phyloP scores from a whole-genome alignment of 2,888 invertebrate species.

The Stegophylla sp. region DNA sequence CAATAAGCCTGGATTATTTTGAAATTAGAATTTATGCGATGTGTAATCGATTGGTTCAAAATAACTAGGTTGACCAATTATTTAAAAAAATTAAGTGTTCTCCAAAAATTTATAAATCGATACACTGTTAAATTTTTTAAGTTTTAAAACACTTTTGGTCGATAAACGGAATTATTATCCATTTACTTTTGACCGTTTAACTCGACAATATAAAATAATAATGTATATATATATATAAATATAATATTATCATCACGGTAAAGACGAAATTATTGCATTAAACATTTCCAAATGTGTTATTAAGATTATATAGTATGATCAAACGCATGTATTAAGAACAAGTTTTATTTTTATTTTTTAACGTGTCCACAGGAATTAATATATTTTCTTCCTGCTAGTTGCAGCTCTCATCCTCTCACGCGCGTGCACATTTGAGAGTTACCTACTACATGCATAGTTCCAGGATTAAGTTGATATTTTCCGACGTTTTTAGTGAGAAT shows the following conservation, averaged over 20 bases:
- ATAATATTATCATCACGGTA: not conserved
- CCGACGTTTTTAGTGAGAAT: not conserved
- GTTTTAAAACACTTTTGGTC: conserved; percentile 5
- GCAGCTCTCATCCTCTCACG: too few relatives aligned
- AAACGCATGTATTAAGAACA: not conserved
- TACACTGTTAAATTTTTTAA: not conserved
- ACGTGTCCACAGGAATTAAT: too few relatives aligned
- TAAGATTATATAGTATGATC: not conserved
- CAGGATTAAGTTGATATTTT: not conserved
- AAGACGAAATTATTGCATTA: not conserved
- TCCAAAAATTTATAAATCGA: not conserved
- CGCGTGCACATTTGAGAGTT: too few relatives aligned
- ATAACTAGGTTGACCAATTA: too few relatives aligned
- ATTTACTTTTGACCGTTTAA: conserved; percentile 33
- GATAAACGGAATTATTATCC: conserved; percentile 17
- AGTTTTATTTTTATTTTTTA: not conserved
- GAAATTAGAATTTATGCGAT: too few relatives aligned
- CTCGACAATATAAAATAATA: conserved; percentile 22
- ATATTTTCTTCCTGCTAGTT: too few relatives aligned
- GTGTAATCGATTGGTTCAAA: too few relatives aligned
- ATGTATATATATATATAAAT: not conserved
- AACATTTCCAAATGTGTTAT: not conserved
- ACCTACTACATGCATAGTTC: too few relatives aligned
- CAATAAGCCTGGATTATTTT: too few relatives aligned
- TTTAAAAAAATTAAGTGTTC: too few relatives aligned